Base-by-base conservation (phyloP, 1,140 invertebrate genomes). In the Drosophila lacteicornis region DNA sequence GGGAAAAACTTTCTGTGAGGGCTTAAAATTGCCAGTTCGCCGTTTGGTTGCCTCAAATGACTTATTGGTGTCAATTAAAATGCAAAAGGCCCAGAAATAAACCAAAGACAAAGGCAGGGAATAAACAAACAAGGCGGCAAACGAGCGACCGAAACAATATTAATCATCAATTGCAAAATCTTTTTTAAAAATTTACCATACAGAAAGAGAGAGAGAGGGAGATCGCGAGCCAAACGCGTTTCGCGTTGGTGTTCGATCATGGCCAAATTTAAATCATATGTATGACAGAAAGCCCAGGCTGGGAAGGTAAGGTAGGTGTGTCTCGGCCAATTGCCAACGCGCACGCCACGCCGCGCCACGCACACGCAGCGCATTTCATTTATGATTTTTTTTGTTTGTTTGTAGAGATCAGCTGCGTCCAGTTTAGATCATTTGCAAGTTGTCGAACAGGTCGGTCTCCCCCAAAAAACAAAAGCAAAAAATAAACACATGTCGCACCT, bases 161-260 rank as follows among this genome's bases (percentile, higher is more conserved):
- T 90, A 90, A 90, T 88, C 85, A 85, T 83, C 50, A 56, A 88
- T 88, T 88, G 83, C 84, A 83, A 87, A 87, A 88, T 80, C 63
- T 62, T 73, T 71, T 76, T 82, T 88, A 80, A 67, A 69, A 69
- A 73, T 70, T 88, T 83, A 80, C 80, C 80, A 70, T 60, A 66
- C 61, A 49, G 46, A 63, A 53, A 55, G 70, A 46, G 17, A 43
- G 57, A 68, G 62, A 49, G 57, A 36, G 33, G 56, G 73, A 60
- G 49, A 65, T 58, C 25, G 61, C 70, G 59, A 49, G 66, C 49
- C 40, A 55, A 61, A 47, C 58, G 49, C 66, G 46, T 63, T 63
- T 65, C 46, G 63, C 59, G 79, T 85, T 58, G 76, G 75, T 67
- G 70, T 74, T 68, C 77, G 85, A 87, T 87, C 84, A 87, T 87